Evolutionary conservation across 2,888 invertebrate genomes (phyloP).

Genomic region (Poecilobothrus nobilitatus): DNA sequence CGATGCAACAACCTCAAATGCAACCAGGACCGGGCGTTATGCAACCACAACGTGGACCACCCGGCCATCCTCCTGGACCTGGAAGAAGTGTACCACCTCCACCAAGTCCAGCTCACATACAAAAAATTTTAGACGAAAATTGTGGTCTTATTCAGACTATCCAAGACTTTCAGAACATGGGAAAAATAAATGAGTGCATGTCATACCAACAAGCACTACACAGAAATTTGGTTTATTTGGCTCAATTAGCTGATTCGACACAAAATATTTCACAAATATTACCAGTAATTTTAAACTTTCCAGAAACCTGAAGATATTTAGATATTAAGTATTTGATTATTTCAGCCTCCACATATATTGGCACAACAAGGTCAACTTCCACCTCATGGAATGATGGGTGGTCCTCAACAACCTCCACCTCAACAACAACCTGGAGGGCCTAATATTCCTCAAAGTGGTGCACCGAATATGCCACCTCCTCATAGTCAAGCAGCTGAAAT

Average conservation of each 20-base stretch:
- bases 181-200: conserved; percentile 84
- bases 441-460: conserved; percentile 30
- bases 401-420: conserved; percentile 27
- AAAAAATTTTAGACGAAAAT: conserved; percentile 96
- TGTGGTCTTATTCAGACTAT: conserved; percentile 94
- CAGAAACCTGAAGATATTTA: background rate
- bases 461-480: conserved; percentile 36
- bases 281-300: conserved; percentile 56
- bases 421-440: conserved; percentile 22
- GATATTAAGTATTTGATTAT: conserved; percentile 13
- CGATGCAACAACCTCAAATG: background rate
- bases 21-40: background rate
- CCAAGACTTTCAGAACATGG: conserved; percentile 92
- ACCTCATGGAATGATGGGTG: conserved; percentile 38
- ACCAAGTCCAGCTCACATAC: conserved; percentile 75
- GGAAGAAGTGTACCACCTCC: conserved; percentile 49
- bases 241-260: conserved; percentile 92
- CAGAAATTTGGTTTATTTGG: conserved; percentile 89
- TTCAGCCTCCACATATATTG: conserved; percentile 52
- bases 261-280: conserved; percentile 84
- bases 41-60: background rate
- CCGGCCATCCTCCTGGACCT: background rate
- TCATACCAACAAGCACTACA: conserved; percentile 93
- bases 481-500: conserved; percentile 27
- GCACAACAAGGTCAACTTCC: conserved; percentile 40